Evolutionary conservation across 2,888 invertebrate species (phyloP).

Genomic region (Neuroscelio doddi): DNA sequence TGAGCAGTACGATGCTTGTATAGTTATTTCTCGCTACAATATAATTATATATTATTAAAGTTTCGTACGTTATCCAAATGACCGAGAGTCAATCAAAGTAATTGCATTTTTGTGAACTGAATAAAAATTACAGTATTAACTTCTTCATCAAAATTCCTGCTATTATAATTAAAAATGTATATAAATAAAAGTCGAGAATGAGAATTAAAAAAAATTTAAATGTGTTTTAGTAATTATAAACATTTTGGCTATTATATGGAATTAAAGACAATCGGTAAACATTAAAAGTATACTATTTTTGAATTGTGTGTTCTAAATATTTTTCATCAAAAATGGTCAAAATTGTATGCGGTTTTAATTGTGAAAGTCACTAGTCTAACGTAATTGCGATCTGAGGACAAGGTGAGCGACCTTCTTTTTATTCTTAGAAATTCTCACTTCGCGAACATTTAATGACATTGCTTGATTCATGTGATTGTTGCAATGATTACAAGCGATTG

Average conservation of each 20-base stretch:
- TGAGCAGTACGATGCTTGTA: neutral
- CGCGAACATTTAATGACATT: conserved; percentile 20
- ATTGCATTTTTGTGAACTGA: conserved; percentile 6
- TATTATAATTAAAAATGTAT: conserved; percentile 3
- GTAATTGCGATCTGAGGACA: conserved; percentile 56
- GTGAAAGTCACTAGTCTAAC: conserved; percentile 56
- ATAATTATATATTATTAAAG: conserved; percentile 25
- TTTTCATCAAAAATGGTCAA: conserved; percentile 8
- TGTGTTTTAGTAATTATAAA: no score
- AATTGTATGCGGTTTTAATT: conserved; percentile 27
- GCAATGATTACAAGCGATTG: neutral
- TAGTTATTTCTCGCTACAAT: conserved; percentile 25
- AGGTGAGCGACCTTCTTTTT: conserved; percentile 57
- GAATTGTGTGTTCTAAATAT: neutral
- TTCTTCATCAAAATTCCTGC: conserved; percentile 10
- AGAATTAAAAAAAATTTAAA: no score
- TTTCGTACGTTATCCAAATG: conserved; percentile 15
- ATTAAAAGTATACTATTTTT: neutral
- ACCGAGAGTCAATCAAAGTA: conserved; percentile 17
- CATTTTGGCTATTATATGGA: no score
- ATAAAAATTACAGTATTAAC: conserved; percentile 8
- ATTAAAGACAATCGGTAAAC: no score
- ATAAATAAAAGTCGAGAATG: neutral
- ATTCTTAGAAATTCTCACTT: conserved; percentile 31
- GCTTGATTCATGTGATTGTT: conserved; percentile 13